These are phyloP conservation scores for Puntigrus tetrazona DNA, from an alignment of 2,113 vertebrate species.

Conservation along the genomic window DNA sequence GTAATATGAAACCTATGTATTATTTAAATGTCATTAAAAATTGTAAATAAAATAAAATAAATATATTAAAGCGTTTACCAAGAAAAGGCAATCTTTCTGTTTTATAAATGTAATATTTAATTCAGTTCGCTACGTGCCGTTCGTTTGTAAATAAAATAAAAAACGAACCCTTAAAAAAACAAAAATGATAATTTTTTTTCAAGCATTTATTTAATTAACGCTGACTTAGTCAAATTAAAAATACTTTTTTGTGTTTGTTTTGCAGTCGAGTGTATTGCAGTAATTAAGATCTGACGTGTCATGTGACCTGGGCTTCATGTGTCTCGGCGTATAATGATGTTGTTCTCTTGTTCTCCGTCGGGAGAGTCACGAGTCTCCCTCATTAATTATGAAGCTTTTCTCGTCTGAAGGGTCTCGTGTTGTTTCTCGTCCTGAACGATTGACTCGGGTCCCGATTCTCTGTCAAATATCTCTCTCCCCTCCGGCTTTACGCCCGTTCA, in stretches of 20 bases:
- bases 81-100: too few relatives aligned
- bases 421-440: neutral
- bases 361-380: neutral
- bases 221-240: too few relatives aligned
- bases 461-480: neutral
- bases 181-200: too few relatives aligned
- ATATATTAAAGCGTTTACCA: neutral
- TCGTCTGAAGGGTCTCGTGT: neutral
- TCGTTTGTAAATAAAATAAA: too few relatives aligned
- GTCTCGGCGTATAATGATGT: neutral
- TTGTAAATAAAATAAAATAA: too few relatives aligned
- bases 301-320: neutral
- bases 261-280: neutral
- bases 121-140: too few relatives aligned
- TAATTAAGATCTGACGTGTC: neutral
- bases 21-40: too few relatives aligned
- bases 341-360: neutral
- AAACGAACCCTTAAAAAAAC: too few relatives aligned
- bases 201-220: too few relatives aligned
- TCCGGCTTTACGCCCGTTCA: slow-evolving; percentile 68
- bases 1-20: too few relatives aligned
- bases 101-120: too few relatives aligned
- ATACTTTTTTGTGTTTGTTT: too few relatives aligned
- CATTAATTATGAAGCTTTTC: neutral
- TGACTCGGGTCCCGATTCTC: neutral